A percentile compares a stretch with the other conserved stretches of the same genome.
Evolutionary conservation across 1,140 invertebrate species (phyloP).

Genomic region (Aphis craccivora): DNA sequence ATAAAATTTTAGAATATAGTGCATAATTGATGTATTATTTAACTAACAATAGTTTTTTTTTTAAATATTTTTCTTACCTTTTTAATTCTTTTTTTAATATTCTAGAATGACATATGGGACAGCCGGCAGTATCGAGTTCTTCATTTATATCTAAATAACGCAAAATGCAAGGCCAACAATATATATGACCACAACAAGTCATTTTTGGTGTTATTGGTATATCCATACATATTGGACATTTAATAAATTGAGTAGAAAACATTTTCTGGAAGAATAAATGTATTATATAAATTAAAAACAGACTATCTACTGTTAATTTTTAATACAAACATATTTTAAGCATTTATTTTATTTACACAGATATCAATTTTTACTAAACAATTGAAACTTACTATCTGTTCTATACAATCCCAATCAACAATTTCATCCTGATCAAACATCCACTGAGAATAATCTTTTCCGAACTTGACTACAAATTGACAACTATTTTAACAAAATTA

Average conservation of each 20-base stretch:
- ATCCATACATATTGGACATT: conserved; percentile 91
- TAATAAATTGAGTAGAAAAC: conserved; percentile 73
- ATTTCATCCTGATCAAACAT: conserved; percentile 84
- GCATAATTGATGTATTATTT: not conserved
- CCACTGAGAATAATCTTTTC: conserved; percentile 79
- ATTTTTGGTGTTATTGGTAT: conserved; percentile 86
- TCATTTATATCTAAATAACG: conserved; percentile 89
- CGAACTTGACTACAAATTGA: conserved; percentile 89
- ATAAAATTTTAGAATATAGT: not conserved
- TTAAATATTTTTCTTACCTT: conserved; percentile 68
- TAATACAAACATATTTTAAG: not conserved
- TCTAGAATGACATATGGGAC: conserved; percentile 87
- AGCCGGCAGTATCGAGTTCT: conserved; percentile 74
- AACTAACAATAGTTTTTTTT: not conserved
- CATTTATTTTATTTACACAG: not conserved
- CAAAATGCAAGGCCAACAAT: conserved; percentile 94
- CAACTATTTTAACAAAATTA: conserved; percentile 70
- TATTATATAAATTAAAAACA: not conserved
- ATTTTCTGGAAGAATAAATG: conserved; percentile 66
- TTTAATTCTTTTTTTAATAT: conserved; percentile 82
- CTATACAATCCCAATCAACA: conserved; percentile 89
- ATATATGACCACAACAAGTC: conserved; percentile 93
- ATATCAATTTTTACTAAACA: conserved; percentile 7
- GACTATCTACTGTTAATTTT: not conserved
- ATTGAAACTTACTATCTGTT: conserved; percentile 76